Percentiles rank a stretch among this genome's conserved stretches.
Conservation (phyloP, 2,888 invertebrate species). For the Xanthia icteritia region DNA sequence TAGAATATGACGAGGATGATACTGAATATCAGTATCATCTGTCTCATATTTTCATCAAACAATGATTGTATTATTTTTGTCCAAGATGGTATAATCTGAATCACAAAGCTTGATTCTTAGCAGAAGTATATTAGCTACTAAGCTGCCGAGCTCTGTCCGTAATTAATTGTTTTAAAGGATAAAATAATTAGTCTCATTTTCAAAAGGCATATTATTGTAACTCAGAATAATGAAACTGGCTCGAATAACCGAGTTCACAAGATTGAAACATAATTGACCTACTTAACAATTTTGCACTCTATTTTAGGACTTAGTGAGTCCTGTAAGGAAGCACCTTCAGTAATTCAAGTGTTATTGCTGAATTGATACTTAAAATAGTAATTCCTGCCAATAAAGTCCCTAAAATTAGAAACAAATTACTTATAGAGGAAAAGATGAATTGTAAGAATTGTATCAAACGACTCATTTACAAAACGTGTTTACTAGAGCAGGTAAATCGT, state of each 20-base stretch:
- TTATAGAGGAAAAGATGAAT: not conserved
- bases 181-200: conserved; percentile 14
- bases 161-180: conserved; percentile 15
- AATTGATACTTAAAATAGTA: not conserved
- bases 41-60: conserved; percentile 9
- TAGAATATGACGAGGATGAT: not conserved
- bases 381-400: not conserved
- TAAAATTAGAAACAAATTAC: not conserved
- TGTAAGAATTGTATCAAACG: conserved; percentile 14
- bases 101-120: not conserved
- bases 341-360: not conserved
- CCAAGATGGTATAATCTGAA: not conserved
- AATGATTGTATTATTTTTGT: not conserved
- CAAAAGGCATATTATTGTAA: conserved; percentile 15
- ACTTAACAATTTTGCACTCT: not conserved
- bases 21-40: conserved; percentile 15
- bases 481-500: conserved; percentile 50
- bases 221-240: conserved; percentile 17
- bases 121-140: conserved; percentile 3
- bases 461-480: conserved; percentile 47
- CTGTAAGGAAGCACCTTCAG: not conserved
- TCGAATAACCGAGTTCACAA: conserved; percentile 5
- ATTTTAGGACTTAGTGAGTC: not conserved
- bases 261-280: conserved; percentile 14
- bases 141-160: not conserved